A percentile compares a stretch with the other conserved stretches of the same genome.
Conservation (phyloP, 2,797 vertebrate genomes). For the Leptodactylus fallax region DNA sequence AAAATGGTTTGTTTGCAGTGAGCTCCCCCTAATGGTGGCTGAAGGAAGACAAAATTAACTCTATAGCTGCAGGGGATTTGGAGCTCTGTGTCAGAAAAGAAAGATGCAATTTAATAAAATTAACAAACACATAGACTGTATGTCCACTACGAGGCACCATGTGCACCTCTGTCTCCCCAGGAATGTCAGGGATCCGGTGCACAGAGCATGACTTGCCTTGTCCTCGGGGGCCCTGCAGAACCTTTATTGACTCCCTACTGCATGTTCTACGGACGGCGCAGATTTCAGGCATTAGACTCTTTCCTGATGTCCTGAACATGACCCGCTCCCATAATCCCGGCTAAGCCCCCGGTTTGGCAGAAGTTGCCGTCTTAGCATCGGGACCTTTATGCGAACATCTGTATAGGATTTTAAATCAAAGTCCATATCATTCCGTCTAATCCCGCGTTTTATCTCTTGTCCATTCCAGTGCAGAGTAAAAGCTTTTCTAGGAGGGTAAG, state of each 20-base stretch:
- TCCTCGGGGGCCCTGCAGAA: background rate
- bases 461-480: slow-evolving; percentile 8
- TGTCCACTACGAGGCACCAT: too few species aligned
- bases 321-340: slow-evolving; percentile 38
- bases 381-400: slow-evolving; percentile 35
- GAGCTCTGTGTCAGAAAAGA: too few species aligned
- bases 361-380: background rate
- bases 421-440: slow-evolving; percentile 33
- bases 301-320: slow-evolving; percentile 39
- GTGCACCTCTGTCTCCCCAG: too few species aligned
- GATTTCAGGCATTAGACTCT: background rate
- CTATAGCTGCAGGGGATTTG: too few species aligned
- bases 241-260: background rate
- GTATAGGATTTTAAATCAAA: slow-evolving; percentile 49
- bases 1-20: too few species aligned
- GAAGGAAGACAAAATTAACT: too few species aligned
- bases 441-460: background rate
- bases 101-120: too few species aligned
- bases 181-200: too few species aligned
- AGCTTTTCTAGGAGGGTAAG: background rate
- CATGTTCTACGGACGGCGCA: background rate
- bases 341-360: slow-evolving; percentile 48
- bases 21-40: too few species aligned
- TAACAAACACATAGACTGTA: too few species aligned
- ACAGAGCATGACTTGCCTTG: too few species aligned